Percentiles rank a stretch among this genome's conserved stretches.
These are phyloP conservation scores for Sphenopsis melanotis DNA, from an alignment of 2,797 vertebrate species.

Conservation along the genomic window DNA sequence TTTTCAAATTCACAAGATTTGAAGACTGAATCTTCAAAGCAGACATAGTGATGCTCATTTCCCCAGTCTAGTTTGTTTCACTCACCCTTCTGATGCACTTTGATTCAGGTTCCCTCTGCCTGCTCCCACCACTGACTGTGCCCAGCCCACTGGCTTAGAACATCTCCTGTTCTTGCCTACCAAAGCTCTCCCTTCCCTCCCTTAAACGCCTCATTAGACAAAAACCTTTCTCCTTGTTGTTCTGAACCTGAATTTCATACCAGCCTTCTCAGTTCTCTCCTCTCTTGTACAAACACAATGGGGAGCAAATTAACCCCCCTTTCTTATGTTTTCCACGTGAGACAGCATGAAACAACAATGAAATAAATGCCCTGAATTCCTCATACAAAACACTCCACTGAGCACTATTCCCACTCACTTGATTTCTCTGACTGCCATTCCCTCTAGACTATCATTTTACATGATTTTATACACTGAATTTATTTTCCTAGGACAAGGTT, in stretches of 20 bases:
- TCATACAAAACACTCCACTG: not conserved
- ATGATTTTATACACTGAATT: slow-evolving; percentile 7
- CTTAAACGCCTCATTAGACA: not conserved
- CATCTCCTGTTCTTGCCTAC: not conserved
- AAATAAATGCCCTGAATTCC: slow-evolving; percentile 11
- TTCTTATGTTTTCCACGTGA: not conserved
- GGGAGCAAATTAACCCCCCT: not conserved
- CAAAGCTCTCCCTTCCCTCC: not conserved
- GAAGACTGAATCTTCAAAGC: not conserved
- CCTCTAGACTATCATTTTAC: not conserved
- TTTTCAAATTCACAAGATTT: not conserved
- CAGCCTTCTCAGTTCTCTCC: not conserved
- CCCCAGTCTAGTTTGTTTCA: not conserved
- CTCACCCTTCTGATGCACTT: not conserved
- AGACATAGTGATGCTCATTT: not conserved
- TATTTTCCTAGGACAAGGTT: not conserved
- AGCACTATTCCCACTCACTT: not conserved
- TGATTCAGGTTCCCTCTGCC: not conserved
- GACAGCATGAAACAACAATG: not conserved
- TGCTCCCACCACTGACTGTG: not conserved
- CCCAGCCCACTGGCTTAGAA: not conserved
- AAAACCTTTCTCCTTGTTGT: not conserved
- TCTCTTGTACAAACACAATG: not conserved
- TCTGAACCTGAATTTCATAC: not conserved
- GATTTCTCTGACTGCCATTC: slow-evolving; percentile 7